Percentiles rank a stretch among this genome's conserved stretches.
These are phyloP conservation scores for Pseudorectes ferrugineus DNA, from an alignment of 2,113 vertebrate species.

Conservation along the genomic window DNA sequence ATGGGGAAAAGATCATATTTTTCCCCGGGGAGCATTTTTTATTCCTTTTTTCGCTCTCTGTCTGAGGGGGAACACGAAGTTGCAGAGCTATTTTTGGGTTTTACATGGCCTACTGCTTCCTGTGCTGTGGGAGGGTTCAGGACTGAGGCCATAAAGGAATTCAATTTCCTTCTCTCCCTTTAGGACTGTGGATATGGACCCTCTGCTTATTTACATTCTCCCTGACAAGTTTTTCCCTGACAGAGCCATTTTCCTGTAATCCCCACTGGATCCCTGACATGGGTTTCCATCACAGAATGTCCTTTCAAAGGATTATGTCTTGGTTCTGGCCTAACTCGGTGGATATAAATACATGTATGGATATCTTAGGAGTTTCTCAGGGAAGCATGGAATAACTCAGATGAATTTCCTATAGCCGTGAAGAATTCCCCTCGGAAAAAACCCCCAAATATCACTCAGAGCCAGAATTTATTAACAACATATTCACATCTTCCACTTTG, in stretches of 20 bases:
- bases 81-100: constrained; percentile 64
- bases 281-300: neutral
- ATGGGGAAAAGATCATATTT: constrained; percentile 68
- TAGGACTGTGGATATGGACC: neutral
- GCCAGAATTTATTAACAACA: neutral
- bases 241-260: neutral
- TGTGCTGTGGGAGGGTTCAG: constrained; percentile 56
- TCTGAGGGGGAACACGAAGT: constrained; percentile 47
- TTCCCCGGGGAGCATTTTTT: constrained; percentile 50
- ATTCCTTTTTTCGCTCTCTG: neutral
- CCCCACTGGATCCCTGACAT: neutral
- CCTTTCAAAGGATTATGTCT: neutral
- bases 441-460: neutral
- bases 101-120: constrained; percentile 58
- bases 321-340: neutral
- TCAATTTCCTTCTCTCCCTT: neutral
- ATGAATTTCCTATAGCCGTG: neutral
- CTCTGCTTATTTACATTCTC: constrained; percentile 44
- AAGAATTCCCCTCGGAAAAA: neutral
- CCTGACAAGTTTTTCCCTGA: neutral
- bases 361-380: neutral
- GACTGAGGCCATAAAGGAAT: constrained; percentile 29
- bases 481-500: neutral
- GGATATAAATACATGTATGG: neutral
- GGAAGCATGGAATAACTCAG: neutral